Conservation (phyloP, 2,888 invertebrate species). For the Stomorhina lunata region DNA sequence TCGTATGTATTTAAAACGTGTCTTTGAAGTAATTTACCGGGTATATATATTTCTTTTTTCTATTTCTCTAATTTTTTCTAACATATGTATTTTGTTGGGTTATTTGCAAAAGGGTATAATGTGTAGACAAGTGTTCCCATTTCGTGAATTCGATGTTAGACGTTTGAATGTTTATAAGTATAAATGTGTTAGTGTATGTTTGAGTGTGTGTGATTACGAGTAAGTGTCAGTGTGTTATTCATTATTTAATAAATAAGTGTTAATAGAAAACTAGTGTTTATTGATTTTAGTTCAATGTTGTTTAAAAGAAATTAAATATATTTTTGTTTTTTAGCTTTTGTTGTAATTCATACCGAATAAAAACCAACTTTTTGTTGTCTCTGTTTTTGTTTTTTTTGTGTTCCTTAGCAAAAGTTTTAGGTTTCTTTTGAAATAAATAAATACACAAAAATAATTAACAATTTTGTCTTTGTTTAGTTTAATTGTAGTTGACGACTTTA, state of each 20-base stretch:
- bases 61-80: constrained; percentile 46
- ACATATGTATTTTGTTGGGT: background rate
- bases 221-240: background rate
- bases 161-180: background rate
- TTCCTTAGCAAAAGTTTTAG: constrained; percentile 19
- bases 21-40: constrained; percentile 59
- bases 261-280: constrained; percentile 61
- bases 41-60: constrained; percentile 19
- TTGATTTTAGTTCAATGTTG: constrained; percentile 63
- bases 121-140: constrained; percentile 61
- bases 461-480: background rate
- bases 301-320: constrained; percentile 36
- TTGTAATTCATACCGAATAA: background rate
- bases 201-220: background rate
- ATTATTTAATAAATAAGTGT: constrained; percentile 62
- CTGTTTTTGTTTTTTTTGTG: background rate
- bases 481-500: background rate
- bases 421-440: constrained; percentile 3
- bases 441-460: background rate
- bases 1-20: constrained; percentile 36
- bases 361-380: background rate
- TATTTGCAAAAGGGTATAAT: background rate
- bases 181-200: background rate
- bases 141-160: constrained; percentile 35
- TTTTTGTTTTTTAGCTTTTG: background rate